Percentiles rank a stretch among this genome's conserved stretches.
Evolutionary conservation across 2,797 vertebrate species (phyloP).

Genomic region (Lacerta viridis): DNA sequence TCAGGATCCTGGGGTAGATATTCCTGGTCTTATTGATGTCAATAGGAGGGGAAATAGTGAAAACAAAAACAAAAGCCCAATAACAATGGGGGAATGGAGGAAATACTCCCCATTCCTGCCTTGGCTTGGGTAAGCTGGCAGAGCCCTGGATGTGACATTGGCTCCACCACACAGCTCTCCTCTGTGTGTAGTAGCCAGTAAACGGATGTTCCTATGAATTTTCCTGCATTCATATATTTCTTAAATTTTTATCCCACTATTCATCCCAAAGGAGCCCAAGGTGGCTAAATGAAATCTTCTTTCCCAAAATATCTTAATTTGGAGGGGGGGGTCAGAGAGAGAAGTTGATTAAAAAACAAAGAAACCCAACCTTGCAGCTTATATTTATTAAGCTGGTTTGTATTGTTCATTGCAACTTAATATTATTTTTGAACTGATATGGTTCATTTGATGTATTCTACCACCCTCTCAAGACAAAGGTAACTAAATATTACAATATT

Average conservation of each 20-base stretch:
- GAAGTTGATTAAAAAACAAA: neutral
- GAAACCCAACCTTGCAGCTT: neutral
- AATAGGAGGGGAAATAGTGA: too few species aligned
- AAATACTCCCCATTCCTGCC: too few species aligned
- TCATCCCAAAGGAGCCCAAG: too few species aligned
- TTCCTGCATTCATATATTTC: neutral
- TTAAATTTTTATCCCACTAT: neutral
- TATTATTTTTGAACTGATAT: neutral
- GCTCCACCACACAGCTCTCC: too few species aligned
- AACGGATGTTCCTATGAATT: neutral
- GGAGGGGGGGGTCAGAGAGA: neutral
- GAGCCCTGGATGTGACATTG: too few species aligned
- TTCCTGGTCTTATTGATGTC: too few species aligned
- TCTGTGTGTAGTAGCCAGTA: neutral
- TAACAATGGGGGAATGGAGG: too few species aligned
- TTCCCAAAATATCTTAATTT: neutral
- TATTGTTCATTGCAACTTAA: neutral
- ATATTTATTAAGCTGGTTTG: neutral
- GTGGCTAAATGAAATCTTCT: neutral
- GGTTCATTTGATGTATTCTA: neutral
- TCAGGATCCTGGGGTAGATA: too few species aligned
- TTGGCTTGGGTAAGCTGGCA: too few species aligned
- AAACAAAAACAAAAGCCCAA: too few species aligned
- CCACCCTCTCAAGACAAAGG: neutral
- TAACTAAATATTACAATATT: neutral